Conservation (phyloP, 2,888 invertebrate genomes). For the Hetaerina titia region DNA sequence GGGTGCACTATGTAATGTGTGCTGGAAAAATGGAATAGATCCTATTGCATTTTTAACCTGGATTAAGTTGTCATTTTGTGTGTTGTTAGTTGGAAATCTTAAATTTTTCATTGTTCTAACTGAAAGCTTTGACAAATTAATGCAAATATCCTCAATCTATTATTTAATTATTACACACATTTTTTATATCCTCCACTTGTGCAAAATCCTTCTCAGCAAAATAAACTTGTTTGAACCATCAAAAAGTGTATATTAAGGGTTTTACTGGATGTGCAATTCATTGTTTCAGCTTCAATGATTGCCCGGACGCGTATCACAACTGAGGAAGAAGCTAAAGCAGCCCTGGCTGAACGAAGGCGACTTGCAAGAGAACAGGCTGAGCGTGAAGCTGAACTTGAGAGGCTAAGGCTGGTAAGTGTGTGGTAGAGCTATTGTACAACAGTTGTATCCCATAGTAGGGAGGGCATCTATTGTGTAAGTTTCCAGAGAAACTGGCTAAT, state of each 20-base stretch:
- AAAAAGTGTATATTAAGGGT: neutral
- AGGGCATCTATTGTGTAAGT: neutral
- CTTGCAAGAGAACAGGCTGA: conserved; percentile 95
- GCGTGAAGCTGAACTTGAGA: conserved; percentile 91
- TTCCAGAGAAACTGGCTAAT: neutral
- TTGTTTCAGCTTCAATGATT: conserved; percentile 81
- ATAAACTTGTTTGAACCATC: neutral
- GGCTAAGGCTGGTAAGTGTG: conserved; percentile 79
- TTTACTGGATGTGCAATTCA: neutral
- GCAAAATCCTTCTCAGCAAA: neutral
- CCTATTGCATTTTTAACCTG: no score
- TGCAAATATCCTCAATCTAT: no score
- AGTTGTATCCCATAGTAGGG: conserved; percentile 66
- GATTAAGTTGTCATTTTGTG: no score
- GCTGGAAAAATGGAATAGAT: no score
- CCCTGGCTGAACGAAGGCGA: conserved; percentile 92
- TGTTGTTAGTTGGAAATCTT: no score
- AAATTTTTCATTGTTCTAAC: no score
- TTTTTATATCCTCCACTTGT: no score
- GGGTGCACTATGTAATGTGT: no score
- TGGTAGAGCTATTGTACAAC: neutral
- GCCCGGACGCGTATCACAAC: conserved; percentile 87
- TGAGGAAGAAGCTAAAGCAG: conserved; percentile 96
- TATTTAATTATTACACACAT: no score
- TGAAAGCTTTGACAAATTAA: no score